Evolutionary conservation across 2,888 invertebrate genomes (phyloP), one percentile per base, ranked within the genome.

Genomic region (Hydroisotoma schaefferi): DNA sequence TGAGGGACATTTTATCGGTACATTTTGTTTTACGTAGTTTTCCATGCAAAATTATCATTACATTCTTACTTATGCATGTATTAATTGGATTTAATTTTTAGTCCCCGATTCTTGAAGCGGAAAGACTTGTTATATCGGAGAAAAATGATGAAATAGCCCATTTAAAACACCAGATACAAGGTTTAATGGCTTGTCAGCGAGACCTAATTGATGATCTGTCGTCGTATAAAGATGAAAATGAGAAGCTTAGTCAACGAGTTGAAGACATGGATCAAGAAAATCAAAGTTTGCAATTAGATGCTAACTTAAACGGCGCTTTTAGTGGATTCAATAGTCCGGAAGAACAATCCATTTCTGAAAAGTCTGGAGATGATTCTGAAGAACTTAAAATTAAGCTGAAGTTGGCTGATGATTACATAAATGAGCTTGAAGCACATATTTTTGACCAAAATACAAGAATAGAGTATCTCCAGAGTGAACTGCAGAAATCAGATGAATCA

Each of bases 381-480:
- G 18, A 8, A 22, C 22, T 52, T 8, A 52, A 33, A 52, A 37
- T 37, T 12, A 52, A 23, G 23, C 22, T 52, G 37, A 29, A 28
- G 18, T 8, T 4, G 23, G 27, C 51, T 18, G 51, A 52, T 20
- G 29, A 52, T 20, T 52, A 52, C 20, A 29, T 28, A 37, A 37
- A 52, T 37, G 58, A 58, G 20, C 18, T 62, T 1, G 62, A 59
- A 55, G 20, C 47, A n/a, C 22, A 43, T 15, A 55, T 55, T 25
- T 49, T 28, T 28, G 62, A 62, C 20, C 20, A 44, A 6, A 18
- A 18, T 10, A 51, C 22, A 20, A 57, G 55, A 25, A 26, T 62
- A 2, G 53, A 48, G 0, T 12, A 3, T 0, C 48, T 51, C 25
- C 22, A 27, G 10, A n/a, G n/a, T n/a, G n/a, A n/a, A n/a, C n/a